These are phyloP conservation scores for Apodemia duryi DNA, from an alignment of 2,888 invertebrate genomes.

Conservation along the genomic window DNA sequence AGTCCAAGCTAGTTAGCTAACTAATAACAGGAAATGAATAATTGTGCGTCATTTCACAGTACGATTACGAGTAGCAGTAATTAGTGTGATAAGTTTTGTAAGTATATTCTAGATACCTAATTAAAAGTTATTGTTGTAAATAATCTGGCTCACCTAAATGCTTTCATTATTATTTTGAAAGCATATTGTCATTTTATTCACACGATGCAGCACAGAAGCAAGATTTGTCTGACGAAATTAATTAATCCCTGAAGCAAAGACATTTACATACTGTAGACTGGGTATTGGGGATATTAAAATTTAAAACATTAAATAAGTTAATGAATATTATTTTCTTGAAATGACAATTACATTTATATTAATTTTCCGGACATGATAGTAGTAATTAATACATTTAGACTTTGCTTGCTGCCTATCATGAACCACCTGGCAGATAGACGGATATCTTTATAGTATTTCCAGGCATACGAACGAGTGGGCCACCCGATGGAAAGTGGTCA, in stretches of 20 bases:
- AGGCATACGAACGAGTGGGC: too few relatives aligned
- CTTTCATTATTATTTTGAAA: constrained; percentile 6
- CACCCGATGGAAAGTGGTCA: too few relatives aligned
- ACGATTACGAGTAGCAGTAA: neutral
- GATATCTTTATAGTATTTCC: too few relatives aligned
- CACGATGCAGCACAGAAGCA: neutral
- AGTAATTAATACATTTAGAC: too few relatives aligned
- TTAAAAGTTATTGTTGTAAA: constrained; percentile 3
- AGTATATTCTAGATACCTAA: neutral
- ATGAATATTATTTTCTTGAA: too few relatives aligned
- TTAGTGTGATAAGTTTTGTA: constrained; percentile 11
- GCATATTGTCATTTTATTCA: constrained; percentile 5
- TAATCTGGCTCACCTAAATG: constrained; percentile 1
- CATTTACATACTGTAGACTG: too few relatives aligned
- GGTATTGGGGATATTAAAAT: too few relatives aligned
- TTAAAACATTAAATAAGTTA: too few relatives aligned
- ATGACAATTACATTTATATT: too few relatives aligned
- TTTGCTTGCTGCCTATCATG: too few relatives aligned
- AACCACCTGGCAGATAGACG: too few relatives aligned
- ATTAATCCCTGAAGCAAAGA: neutral
- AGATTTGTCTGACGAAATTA: neutral
- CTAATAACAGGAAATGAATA: constrained; percentile 1
- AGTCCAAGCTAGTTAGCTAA: neutral
- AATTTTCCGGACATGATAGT: too few relatives aligned
- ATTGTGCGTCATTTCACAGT: constrained; percentile 5